Conservation (phyloP, 2,888 invertebrate species). For the Chymomyza fuscimana region DNA sequence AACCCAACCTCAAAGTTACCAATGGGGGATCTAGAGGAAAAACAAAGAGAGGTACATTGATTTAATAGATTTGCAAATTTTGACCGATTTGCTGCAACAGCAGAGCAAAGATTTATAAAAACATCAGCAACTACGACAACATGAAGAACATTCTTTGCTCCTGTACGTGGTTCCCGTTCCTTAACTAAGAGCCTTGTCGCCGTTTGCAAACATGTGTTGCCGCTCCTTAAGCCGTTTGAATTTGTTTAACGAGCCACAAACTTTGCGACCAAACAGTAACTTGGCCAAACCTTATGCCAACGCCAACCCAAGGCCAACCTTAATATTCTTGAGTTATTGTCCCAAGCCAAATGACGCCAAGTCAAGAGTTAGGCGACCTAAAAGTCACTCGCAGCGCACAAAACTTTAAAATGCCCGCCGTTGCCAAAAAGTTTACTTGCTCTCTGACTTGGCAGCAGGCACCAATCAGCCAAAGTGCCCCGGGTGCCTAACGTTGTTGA, state of each 20-base stretch:
- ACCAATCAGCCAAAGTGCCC: conserved; percentile 67
- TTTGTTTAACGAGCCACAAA: conserved; percentile 75
- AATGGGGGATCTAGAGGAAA: conserved; percentile 88
- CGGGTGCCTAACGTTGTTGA: conserved; percentile 41
- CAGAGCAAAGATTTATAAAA: neutral
- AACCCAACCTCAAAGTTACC: conserved; percentile 89
- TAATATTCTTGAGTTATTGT: conserved; percentile 75
- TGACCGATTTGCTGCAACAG: conserved; percentile 53
- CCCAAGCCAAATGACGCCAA: conserved; percentile 66
- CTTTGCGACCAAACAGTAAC: conserved; percentile 67
- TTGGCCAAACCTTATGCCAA: conserved; percentile 9
- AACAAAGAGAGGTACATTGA: conserved; percentile 37
- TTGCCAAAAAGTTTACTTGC: conserved; percentile 46
- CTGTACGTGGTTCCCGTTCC: neutral
- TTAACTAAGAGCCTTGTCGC: conserved; percentile 27
- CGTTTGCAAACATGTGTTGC: conserved; percentile 72
- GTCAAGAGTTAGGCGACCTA: conserved; percentile 67
- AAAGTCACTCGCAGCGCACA: conserved; percentile 46
- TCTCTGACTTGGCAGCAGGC: conserved; percentile 14
- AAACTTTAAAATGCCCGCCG: conserved; percentile 59
- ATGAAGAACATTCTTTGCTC: conserved; percentile 17
- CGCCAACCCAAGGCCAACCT: conserved; percentile 51
- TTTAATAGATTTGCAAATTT: conserved; percentile 60
- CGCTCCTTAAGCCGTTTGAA: conserved; percentile 70
- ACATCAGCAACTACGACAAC: neutral